Percentiles rank a stretch among this genome's conserved stretches.
phyloP scores from a whole-genome alignment of 1,140 invertebrate species.

The Cyclargus thomasi region DNA sequence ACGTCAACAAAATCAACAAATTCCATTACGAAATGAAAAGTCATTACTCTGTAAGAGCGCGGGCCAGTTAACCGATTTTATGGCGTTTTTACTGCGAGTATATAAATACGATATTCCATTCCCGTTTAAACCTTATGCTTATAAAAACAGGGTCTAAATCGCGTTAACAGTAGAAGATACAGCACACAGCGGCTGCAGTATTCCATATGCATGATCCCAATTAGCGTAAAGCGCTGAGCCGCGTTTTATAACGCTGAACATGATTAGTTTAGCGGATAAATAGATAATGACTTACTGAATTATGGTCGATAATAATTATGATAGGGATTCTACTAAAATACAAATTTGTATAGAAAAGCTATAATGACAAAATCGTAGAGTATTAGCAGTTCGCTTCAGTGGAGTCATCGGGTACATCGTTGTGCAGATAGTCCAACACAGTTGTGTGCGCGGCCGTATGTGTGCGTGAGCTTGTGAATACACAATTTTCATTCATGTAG shows the following conservation, averaged over 20 bases:
- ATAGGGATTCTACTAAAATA: no score
- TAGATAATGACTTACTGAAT: neutral
- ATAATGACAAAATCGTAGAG: no score
- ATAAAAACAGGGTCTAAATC: neutral
- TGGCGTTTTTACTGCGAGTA: conserved; percentile 6
- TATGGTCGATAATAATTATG: neutral
- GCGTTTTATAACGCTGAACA: neutral
- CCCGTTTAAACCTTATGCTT: neutral
- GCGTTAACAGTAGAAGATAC: neutral
- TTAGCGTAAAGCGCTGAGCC: neutral
- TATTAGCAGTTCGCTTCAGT: no score
- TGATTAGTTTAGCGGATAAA: conserved; percentile 3
- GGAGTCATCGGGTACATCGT: no score
- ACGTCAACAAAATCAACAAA: neutral
- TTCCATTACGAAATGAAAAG: neutral
- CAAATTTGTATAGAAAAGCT: no score
- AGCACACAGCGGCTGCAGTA: neutral
- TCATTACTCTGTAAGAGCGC: conserved; percentile 9
- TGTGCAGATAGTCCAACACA: no score
- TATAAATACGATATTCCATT: neutral
- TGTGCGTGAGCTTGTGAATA: no score
- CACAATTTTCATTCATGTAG: no score
- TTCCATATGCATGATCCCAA: neutral
- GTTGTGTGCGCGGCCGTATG: no score
- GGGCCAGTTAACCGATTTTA: conserved; percentile 1